phyloP scores from a whole-genome alignment of 1,140 invertebrate genomes.

The Papilio polyxenes region DNA sequence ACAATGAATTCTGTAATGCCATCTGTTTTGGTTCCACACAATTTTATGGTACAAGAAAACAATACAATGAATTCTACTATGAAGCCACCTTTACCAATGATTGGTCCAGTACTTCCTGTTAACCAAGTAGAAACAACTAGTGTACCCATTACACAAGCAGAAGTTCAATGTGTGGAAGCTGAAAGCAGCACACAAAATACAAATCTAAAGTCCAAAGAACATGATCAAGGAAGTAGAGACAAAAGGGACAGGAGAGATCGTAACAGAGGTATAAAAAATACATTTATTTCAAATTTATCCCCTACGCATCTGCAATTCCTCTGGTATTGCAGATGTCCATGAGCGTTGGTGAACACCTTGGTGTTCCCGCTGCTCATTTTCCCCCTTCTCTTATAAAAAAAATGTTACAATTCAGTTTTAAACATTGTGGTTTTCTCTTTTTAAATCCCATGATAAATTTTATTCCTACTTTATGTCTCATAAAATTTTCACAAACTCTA shows the following conservation, averaged over 20 bases:
- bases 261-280: conserved; percentile 24
- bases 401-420: too few relatives aligned
- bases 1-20: conserved; percentile 42
- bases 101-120: conserved; percentile 41
- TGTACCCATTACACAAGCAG: background rate
- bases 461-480: too few relatives aligned
- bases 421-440: too few relatives aligned
- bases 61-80: conserved; percentile 40
- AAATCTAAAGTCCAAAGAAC: conserved; percentile 30
- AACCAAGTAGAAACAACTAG: background rate
- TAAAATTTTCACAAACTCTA: too few relatives aligned
- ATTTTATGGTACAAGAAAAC: conserved; percentile 22
- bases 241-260: conserved; percentile 45
- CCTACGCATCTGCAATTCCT: too few relatives aligned
- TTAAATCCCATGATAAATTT: too few relatives aligned
- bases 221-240: conserved; percentile 36
- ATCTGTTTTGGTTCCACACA: background rate
- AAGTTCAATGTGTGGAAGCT: conserved; percentile 38
- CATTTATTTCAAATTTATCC: too few relatives aligned
- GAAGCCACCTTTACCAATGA: conserved; percentile 43
- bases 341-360: too few relatives aligned
- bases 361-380: too few relatives aligned
- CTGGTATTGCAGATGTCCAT: too few relatives aligned
- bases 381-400: too few relatives aligned
- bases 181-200: conserved; percentile 43